Evolutionary conservation across 2,888 invertebrate species (phyloP).

Genomic region (Phyto melanocephala): DNA sequence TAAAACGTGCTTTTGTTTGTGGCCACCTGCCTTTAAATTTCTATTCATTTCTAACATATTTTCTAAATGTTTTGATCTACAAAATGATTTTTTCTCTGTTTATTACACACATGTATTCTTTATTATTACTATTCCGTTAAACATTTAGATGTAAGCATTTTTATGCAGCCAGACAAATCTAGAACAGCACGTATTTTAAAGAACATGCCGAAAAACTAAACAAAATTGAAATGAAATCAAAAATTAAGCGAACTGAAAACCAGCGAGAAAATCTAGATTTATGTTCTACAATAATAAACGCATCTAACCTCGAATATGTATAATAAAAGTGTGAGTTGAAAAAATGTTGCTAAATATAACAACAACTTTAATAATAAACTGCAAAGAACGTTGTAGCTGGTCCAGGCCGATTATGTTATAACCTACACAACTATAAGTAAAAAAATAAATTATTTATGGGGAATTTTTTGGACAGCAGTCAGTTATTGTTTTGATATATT

Average conservation of each 20-base stretch:
- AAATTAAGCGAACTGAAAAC: neutral
- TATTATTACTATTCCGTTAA: neutral
- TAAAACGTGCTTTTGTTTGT: no score
- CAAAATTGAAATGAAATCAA: conserved; percentile 41
- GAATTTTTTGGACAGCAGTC: no score
- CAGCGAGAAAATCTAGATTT: conserved; percentile 35
- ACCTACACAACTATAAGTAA: no score
- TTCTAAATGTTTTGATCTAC: conserved; percentile 4
- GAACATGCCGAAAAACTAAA: conserved; percentile 49
- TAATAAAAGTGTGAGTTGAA: conserved; percentile 35
- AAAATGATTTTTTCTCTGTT: conserved; percentile 4
- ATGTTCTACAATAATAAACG: conserved; percentile 45
- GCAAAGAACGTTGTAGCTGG: no score
- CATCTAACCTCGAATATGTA: conserved; percentile 46
- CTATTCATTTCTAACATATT: neutral
- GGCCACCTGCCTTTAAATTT: neutral
- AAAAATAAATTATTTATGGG: no score
- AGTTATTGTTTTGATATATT: no score
- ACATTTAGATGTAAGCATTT: neutral
- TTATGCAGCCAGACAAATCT: conserved; percentile 33
- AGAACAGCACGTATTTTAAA: conserved; percentile 47
- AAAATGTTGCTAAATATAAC: conserved; percentile 42
- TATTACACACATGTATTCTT: neutral
- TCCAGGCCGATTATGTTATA: no score
- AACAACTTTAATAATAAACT: no score